Base-by-base conservation (phyloP, 2,113 vertebrate genomes). In the Siphamia tubifer region DNA sequence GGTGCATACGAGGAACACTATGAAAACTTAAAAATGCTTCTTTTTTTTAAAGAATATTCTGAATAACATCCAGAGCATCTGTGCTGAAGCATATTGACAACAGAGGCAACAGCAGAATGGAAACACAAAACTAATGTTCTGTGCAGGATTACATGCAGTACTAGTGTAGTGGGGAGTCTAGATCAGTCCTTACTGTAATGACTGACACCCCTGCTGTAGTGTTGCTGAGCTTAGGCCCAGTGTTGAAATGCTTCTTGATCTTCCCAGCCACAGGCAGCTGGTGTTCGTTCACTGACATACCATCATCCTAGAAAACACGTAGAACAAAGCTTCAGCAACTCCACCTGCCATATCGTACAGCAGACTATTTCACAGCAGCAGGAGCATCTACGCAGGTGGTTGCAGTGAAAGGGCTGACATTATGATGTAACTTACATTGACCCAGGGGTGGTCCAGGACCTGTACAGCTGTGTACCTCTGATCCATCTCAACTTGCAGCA, bases 161-260 rank as follows among this genome's bases (percentile, higher is more conserved):
- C 56, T 12, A 9, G 65, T 36, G 28, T 51, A 16, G 40, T 39
- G 4, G 43, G 2, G 23, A 13, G 30, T 19, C 15, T n/a, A 15
- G 10, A 47, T 71, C 34, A 24, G 87, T 87, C 90, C 96, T 96
- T 95, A 99, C 98, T 92, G 95, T 94, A 90, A 99, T 95, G 83
- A 99, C 94, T 68, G 96, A 96, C 65, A 99, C 96, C 90, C 96
- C 98, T 7, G 98, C 97, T 10, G 96, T 79, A 2, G 94, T 96
- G 92, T 89, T 95, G 85, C 90, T 94, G 20, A 90, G 91, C 70
- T 96, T 97, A 40, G 95, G 94, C 52, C 94, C 92, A 1, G 94
- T 94, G 89, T 98, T 96, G 90, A 99, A 99, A 85, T 99, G 94
- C 77, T 99, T 99, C 93, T 95, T 97, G 81, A 99, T 96, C 90